These are phyloP conservation scores for Hybognathus amarus DNA, from an alignment of 2,797 vertebrate genomes.

Conservation along the genomic window DNA sequence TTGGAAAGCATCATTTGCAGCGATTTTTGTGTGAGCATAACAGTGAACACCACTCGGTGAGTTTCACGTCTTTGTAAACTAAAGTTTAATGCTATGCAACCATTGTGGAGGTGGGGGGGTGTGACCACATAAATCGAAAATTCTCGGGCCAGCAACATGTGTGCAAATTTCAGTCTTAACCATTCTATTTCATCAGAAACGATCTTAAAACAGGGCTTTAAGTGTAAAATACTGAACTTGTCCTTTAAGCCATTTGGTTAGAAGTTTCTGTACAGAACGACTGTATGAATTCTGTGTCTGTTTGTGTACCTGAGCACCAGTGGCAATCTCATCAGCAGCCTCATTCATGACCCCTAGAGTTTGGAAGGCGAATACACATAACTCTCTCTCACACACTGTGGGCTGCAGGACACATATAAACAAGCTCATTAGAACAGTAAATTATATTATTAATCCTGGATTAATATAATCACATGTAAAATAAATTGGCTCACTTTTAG, in stretches of 20 bases:
- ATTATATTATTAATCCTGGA: background rate
- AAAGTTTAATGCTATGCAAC: no score
- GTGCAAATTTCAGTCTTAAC: no score
- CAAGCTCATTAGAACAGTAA: constrained; percentile 8
- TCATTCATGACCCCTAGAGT: constrained; percentile 92
- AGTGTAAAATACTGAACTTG: no score
- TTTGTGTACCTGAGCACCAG: constrained; percentile 86
- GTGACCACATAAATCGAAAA: no score
- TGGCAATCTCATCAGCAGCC: constrained; percentile 91
- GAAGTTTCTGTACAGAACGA: background rate
- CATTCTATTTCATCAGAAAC: no score
- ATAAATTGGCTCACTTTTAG: background rate
- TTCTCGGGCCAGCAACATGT: no score
- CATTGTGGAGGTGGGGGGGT: no score
- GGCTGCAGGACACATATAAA: constrained; percentile 72
- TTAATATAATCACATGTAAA: background rate
- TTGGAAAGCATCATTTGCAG: no score
- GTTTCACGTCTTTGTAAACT: no score
- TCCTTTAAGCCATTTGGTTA: background rate
- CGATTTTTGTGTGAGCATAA: no score
- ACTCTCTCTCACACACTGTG: constrained; percentile 89
- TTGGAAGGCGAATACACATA: constrained; percentile 92
- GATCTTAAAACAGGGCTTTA: no score
- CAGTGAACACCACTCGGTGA: no score
- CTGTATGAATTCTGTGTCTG: background rate